phyloP scores from a whole-genome alignment of 2,888 invertebrate genomes.

The Dicyrtoma fusca region DNA sequence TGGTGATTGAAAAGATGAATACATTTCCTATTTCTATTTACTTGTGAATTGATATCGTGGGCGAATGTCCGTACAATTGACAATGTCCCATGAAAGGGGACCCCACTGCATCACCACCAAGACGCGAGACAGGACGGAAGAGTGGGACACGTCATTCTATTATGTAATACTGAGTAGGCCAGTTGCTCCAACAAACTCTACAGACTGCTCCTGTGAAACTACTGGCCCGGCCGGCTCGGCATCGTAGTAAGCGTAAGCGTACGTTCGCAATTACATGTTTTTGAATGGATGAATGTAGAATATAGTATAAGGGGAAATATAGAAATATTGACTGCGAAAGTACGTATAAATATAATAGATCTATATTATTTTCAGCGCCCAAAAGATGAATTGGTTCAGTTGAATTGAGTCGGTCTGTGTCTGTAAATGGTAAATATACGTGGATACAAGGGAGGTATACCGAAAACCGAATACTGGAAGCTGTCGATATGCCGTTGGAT shows the following conservation, averaged over 20 bases:
- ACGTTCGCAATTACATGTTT: too few species aligned
- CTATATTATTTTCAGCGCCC: background rate
- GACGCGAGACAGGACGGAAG: background rate
- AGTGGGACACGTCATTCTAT: slow-evolving; percentile 42
- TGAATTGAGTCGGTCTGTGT: background rate
- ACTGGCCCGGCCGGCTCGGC: too few species aligned
- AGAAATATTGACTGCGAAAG: too few species aligned
- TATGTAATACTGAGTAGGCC: background rate
- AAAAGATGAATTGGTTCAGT: background rate
- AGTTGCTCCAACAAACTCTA: background rate
- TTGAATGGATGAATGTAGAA: too few species aligned
- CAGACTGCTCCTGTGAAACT: background rate
- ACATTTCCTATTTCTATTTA: slow-evolving; percentile 14
- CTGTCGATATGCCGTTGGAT: too few species aligned
- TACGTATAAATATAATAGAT: too few species aligned
- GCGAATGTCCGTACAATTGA: background rate
- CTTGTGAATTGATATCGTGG: background rate
- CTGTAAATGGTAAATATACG: background rate
- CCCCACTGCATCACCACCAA: background rate
- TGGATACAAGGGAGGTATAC: too few species aligned
- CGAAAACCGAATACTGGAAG: too few species aligned
- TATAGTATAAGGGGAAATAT: too few species aligned
- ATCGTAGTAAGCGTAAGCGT: too few species aligned
- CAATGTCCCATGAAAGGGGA: slow-evolving; percentile 11
- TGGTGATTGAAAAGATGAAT: slow-evolving; percentile 14